A percentile compares a stretch with the other conserved stretches of the same genome.
phyloP scores from a whole-genome alignment of 2,888 invertebrate species.

The Cantharis lateralis region DNA sequence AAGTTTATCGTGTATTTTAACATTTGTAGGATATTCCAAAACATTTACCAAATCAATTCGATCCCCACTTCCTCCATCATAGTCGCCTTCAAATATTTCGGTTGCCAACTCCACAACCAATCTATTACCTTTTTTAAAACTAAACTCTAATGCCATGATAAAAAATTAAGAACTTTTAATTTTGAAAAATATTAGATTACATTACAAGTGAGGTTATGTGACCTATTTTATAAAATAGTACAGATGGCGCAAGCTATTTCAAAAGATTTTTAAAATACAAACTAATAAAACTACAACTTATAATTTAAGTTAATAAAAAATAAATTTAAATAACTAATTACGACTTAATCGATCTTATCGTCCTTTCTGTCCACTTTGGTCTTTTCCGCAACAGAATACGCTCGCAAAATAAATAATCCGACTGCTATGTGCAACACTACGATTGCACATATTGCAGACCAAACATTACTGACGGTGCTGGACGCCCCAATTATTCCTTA shows the following conservation, averaged over 20 bases:
- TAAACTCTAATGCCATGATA: background rate
- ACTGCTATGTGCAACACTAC: background rate
- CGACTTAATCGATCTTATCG: conserved; percentile 46
- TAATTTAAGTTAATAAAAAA: background rate
- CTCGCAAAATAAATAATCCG: conserved; percentile 55
- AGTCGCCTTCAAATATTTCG: conserved; percentile 12
- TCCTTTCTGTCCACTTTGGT: conserved; percentile 42
- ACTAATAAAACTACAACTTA: background rate
- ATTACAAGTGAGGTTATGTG: background rate
- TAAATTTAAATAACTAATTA: background rate
- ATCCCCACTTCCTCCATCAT: background rate
- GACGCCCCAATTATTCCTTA: conserved; percentile 59
- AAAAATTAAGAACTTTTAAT: background rate
- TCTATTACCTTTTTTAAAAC: conserved; percentile 3
- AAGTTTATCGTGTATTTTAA: background rate
- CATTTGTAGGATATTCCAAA: background rate
- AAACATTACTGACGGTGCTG: conserved; percentile 71
- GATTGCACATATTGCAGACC: conserved; percentile 66
- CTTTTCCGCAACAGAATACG: conserved; percentile 66
- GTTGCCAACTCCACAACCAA: background rate
- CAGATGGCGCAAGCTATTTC: background rate
- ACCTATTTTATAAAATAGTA: background rate
- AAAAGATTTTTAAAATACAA: background rate
- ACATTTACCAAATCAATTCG: conserved; percentile 12
- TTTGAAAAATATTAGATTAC: background rate